These are phyloP conservation scores for Erynnis tages DNA, from an alignment of 2,888 invertebrate species.

Conservation along the genomic window DNA sequence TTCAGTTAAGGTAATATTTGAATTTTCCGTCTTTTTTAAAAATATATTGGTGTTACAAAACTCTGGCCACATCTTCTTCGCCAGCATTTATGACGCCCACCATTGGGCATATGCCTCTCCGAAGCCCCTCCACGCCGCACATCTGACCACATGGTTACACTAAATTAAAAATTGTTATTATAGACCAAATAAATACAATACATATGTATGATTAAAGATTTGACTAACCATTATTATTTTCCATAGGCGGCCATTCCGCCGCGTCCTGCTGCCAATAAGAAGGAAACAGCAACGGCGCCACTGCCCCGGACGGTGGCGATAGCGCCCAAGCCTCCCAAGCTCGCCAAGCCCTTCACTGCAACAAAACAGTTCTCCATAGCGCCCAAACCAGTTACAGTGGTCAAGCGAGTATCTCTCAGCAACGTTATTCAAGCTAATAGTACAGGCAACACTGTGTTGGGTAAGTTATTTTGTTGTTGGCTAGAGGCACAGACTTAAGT, in stretches of 20 bases:
- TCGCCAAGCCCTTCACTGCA: slow-evolving; percentile 41
- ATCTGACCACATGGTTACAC: no score
- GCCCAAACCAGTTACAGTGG: slow-evolving; percentile 55
- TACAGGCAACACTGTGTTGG: slow-evolving; percentile 55
- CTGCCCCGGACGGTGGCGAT: slow-evolving; percentile 71
- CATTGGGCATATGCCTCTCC: no score
- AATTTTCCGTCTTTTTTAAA: no score
- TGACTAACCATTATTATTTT: neutral
- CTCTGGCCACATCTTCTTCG: no score
- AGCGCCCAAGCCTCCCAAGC: slow-evolving; percentile 68
- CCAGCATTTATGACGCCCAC: no score
- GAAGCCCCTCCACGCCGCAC: no score
- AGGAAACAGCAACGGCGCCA: slow-evolving; percentile 37
- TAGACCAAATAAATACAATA: no score
- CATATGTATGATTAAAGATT: neutral
- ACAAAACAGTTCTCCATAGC: slow-evolving; percentile 57
- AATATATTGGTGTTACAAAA: no score
- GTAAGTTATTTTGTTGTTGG: slow-evolving; percentile 40
- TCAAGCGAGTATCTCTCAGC: slow-evolving; percentile 54
- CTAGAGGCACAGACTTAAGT: no score
- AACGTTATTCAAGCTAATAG: slow-evolving; percentile 42
- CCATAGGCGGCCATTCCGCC: slow-evolving; percentile 7
- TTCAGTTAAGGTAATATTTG: slow-evolving; percentile 61
- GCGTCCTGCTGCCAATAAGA: neutral
- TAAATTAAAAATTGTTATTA: no score